Evolutionary conservation across 2,797 vertebrate genomes (phyloP).

Genomic region (Saxicola maurus): DNA sequence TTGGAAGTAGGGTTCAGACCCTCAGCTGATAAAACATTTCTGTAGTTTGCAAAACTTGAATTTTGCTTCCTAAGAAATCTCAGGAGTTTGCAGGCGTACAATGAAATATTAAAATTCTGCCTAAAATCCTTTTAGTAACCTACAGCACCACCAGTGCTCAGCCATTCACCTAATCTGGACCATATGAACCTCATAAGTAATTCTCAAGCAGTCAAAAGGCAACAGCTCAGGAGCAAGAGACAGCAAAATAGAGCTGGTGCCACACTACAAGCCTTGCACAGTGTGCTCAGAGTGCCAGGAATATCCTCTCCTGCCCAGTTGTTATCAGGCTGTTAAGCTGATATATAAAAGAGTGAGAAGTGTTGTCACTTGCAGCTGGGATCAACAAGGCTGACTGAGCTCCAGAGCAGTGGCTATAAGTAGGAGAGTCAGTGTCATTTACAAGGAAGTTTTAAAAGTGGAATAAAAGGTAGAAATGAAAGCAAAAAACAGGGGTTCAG

Average conservation of each 20-base stretch:
- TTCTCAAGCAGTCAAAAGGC: constrained; percentile 7
- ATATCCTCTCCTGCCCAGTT: constrained; percentile 30
- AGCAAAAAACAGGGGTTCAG: not conserved
- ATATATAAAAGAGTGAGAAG: constrained; percentile 52
- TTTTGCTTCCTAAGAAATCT: not conserved
- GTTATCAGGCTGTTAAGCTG: constrained; percentile 45
- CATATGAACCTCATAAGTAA: not conserved
- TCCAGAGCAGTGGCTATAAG: not conserved
- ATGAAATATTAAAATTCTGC: not conserved
- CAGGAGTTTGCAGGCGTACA: not conserved
- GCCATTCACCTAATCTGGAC: not conserved
- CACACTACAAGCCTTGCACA: not conserved
- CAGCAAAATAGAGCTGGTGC: not conserved
- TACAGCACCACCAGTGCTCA: not conserved
- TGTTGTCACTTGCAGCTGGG: constrained; percentile 44
- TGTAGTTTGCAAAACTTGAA: not conserved
- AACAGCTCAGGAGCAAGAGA: not conserved
- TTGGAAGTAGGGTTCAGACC: not conserved
- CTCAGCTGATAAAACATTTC: not conserved
- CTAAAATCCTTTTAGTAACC: not conserved
- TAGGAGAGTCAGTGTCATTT: not conserved
- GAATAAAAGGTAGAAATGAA: not conserved
- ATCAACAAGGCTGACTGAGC: constrained; percentile 20
- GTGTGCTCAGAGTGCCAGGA: not conserved
- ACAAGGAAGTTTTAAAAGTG: not conserved